Evolutionary conservation across 1,140 invertebrate genomes (phyloP).

Genomic region (Heliconius hermathena): DNA sequence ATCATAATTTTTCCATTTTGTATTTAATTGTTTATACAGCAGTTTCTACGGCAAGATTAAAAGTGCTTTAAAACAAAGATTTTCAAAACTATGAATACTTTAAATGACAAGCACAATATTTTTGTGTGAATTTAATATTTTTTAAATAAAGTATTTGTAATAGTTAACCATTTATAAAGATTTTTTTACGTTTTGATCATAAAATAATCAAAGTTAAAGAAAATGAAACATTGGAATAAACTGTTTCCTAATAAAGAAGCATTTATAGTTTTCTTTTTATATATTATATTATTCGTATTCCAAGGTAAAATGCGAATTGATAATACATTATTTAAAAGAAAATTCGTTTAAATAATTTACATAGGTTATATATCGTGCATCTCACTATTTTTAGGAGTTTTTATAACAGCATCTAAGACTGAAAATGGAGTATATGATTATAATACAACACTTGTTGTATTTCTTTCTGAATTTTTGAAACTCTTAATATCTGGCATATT

Average conservation of each 20-base stretch:
- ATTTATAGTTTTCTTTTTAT: slow-evolving; percentile 90
- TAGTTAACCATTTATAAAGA: not conserved
- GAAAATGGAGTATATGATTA: slow-evolving; percentile 91
- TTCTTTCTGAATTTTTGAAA: slow-evolving; percentile 94
- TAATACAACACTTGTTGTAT: slow-evolving; percentile 93
- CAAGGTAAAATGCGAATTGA: slow-evolving; percentile 56
- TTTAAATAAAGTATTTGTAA: not conserved
- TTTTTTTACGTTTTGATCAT: not conserved
- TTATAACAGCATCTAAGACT: slow-evolving; percentile 94
- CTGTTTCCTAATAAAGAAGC: slow-evolving; percentile 91
- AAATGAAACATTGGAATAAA: slow-evolving; percentile 72
- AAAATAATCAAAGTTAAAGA: not conserved
- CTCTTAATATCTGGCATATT: slow-evolving; percentile 87
- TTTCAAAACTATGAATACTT: not conserved
- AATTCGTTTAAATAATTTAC: not conserved
- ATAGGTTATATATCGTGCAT: not conserved
- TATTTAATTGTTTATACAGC: not conserved
- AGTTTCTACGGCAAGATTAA: not conserved
- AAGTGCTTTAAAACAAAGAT: not conserved
- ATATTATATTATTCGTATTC: slow-evolving; percentile 84
- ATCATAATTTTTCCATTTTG: not conserved
- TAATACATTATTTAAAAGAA: no score
- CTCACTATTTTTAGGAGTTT: slow-evolving; percentile 86
- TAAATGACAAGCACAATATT: not conserved
- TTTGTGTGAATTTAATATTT: not conserved